Conservation (phyloP, 1,140 invertebrate species). For the Pseudoatta argentina region DNA sequence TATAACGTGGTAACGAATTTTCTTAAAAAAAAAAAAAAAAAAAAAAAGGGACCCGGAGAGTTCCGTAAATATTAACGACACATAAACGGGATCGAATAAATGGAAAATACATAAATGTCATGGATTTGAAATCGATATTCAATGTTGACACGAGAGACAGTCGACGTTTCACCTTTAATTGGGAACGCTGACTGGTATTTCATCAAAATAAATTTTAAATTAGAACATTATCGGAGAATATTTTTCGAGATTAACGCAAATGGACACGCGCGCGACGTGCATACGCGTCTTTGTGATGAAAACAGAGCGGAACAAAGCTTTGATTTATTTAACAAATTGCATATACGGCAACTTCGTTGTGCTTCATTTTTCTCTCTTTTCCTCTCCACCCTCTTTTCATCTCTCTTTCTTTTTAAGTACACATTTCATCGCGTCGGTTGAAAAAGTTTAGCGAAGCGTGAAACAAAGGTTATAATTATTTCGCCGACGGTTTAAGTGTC, state of each 20-base stretch:
- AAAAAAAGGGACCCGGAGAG: slow-evolving; percentile 20
- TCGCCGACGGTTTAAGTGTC: slow-evolving; percentile 42
- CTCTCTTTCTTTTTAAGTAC: not conserved
- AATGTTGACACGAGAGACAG: slow-evolving; percentile 37
- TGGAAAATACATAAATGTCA: slow-evolving; percentile 55
- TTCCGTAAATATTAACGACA: slow-evolving; percentile 48
- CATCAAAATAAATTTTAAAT: slow-evolving; percentile 58
- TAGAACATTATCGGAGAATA: slow-evolving; percentile 45
- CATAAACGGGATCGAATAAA: slow-evolving; percentile 48
- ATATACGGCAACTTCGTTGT: slow-evolving; percentile 39
- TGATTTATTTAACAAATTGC: slow-evolving; percentile 60
- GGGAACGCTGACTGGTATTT: slow-evolving; percentile 7
- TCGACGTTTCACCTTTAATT: slow-evolving; percentile 47
- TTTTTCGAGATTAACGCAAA: slow-evolving; percentile 56
- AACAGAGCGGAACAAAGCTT: slow-evolving; percentile 38
- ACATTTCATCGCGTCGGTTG: slow-evolving; percentile 14
- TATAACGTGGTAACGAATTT: slow-evolving; percentile 57
- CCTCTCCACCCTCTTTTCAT: not conserved
- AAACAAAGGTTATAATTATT: slow-evolving; percentile 34
- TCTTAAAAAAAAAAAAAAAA: not conserved
- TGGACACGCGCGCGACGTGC: slow-evolving; percentile 21
- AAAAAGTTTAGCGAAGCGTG: slow-evolving; percentile 28
- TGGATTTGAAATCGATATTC: slow-evolving; percentile 49
- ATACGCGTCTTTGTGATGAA: slow-evolving; percentile 39
- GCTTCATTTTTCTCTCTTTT: not conserved